Evolutionary conservation across 2,888 invertebrate species (phyloP), one percentile per base, ranked within the genome.

Genomic region (Philhelius pedissequus): DNA sequence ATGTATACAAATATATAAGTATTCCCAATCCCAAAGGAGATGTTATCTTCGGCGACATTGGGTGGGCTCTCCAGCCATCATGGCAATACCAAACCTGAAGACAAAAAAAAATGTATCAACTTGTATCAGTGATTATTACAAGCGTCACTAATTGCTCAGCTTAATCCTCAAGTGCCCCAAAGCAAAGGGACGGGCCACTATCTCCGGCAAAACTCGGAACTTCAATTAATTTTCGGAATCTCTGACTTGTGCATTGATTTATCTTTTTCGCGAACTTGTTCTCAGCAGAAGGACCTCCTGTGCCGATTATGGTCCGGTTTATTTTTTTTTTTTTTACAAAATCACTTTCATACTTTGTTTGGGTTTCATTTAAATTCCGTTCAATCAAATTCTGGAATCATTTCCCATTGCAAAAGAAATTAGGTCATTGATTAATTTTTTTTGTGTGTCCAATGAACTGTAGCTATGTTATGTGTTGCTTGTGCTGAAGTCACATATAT

Each of bases 111-210:
- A 78, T 76, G 58, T 68, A 83, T 79, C 83, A 84, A 71, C 80
- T 76, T 75, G 80, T 62, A 76, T 76, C 80, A 40, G 70, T 54
- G 84, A 76, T 80, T 75, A 70, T 80, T 80, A 84, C 84, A 84
- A 80, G 66, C 84, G 75, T 66, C 84, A 80, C 84, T 84, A 84
- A 84, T 84, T 84, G 80, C 71, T 38, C 70, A 62, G 50, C 68
- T 83, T 76, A 76, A 81, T 75, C 75, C 56, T 32, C 22, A 64
- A 58, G 50, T 56, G 40, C 56, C 58, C 6, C 18, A 18, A 56
- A 52, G 43, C 40, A 5, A 75, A 69, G 52, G 68, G 80, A 43
- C 48, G 20, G 48, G 25, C 48, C 20, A 18, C 1, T 15, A 11
- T 58, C 66, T 54, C 43, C 13, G 9, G 20, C 25, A 64, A 30